Evolutionary conservation across 2,888 invertebrate species (phyloP).

Genomic region (Auanema freiburgensis): DNA sequence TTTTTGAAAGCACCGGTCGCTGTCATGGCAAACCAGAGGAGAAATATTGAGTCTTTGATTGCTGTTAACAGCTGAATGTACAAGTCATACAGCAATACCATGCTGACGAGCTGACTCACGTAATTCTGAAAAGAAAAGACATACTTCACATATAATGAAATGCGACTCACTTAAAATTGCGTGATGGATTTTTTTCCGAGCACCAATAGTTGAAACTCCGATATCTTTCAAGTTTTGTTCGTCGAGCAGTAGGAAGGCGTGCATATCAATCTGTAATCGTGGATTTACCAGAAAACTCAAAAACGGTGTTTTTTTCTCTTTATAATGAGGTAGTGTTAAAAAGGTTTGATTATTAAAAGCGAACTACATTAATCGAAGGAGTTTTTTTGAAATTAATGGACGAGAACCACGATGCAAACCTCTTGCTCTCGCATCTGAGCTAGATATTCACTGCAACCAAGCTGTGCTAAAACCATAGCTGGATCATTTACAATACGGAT

Average conservation of each 20-base stretch:
- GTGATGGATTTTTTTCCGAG: conserved; percentile 61
- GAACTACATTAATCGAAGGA: background rate
- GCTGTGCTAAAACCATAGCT: conserved; percentile 56
- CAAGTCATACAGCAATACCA: conserved; percentile 38
- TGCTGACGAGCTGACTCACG: conserved; percentile 54
- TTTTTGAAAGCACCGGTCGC: too few relatives aligned
- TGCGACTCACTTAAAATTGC: conserved; percentile 54
- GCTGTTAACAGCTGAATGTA: conserved; percentile 1
- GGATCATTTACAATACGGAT: conserved; percentile 54
- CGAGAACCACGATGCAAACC: conserved; percentile 26
- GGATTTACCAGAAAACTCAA: conserved; percentile 5
- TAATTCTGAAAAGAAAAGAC: conserved; percentile 35
- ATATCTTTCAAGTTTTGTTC: conserved; percentile 60
- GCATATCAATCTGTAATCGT: conserved; percentile 60
- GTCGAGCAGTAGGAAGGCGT: conserved; percentile 59
- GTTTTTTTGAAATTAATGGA: background rate
- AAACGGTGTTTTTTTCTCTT: background rate
- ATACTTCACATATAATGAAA: background rate
- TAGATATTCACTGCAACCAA: conserved; percentile 60
- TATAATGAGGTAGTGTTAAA: background rate
- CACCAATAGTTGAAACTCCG: conserved; percentile 61
- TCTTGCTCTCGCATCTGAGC: conserved; percentile 59
- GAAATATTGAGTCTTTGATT: too few relatives aligned
- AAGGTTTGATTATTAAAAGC: background rate
- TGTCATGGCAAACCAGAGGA: too few relatives aligned